These are phyloP conservation scores for Lithobates pipiens DNA, from an alignment of 2,797 vertebrate genomes.

Conservation along the genomic window DNA sequence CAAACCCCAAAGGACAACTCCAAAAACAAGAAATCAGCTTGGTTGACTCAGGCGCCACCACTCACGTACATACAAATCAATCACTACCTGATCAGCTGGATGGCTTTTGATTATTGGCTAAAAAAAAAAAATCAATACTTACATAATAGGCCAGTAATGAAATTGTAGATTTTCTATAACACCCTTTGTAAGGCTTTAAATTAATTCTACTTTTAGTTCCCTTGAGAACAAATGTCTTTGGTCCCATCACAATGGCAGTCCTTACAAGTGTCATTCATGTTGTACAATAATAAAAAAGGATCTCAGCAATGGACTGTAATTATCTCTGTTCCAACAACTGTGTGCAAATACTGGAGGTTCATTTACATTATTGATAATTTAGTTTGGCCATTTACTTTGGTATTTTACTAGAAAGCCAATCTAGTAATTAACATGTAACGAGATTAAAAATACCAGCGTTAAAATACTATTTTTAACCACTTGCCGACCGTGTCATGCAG, in stretches of 20 bases:
- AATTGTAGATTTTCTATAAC: conserved; percentile 8
- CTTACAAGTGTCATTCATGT: conserved; percentile 1
- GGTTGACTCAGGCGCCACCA: no score
- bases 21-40: no score
- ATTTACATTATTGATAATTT: no score
- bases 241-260: not conserved
- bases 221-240: not conserved
- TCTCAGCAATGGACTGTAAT: not conserved
- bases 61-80: not conserved
- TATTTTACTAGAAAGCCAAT: no score
- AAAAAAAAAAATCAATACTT: conserved; percentile 10
- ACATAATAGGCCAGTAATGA: not conserved
- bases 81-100: not conserved
- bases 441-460: no score
- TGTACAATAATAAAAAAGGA: not conserved
- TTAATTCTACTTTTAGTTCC: not conserved
- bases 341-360: not conserved
- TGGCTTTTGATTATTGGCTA: conserved; percentile 8
- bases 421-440: no score
- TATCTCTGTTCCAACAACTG: not conserved
- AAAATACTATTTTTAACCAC: no score
- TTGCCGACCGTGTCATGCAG: no score
- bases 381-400: no score
- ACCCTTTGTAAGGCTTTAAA: not conserved
- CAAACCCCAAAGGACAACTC: no score